Evolutionary conservation across 2,888 invertebrate species (phyloP).

Genomic region (Tiphia femorata): DNA sequence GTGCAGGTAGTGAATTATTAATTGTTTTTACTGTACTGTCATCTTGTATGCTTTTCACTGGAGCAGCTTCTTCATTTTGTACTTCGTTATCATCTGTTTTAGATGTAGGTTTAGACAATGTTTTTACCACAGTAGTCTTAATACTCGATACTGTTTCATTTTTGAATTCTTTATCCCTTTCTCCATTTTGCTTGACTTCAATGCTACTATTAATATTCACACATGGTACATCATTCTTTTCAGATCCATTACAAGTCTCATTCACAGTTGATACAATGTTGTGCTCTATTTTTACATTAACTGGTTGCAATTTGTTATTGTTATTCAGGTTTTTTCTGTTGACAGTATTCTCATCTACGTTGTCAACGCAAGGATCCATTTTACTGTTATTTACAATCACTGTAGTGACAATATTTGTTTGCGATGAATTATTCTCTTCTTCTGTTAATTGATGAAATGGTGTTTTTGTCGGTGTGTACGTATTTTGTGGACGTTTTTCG

Average conservation of each 20-base stretch:
- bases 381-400: conserved; percentile 56
- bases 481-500: conserved; percentile 49
- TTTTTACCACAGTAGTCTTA: conserved; percentile 42
- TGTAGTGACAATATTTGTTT: conserved; percentile 53
- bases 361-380: conserved; percentile 44
- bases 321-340: conserved; percentile 26
- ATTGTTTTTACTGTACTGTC: conserved; percentile 32
- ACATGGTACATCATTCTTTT: conserved; percentile 49
- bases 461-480: conserved; percentile 36
- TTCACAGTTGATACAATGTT: conserved; percentile 52
- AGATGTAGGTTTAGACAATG: conserved; percentile 38
- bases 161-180: conserved; percentile 46
- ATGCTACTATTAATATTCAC: conserved; percentile 57
- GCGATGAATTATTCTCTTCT: conserved; percentile 46
- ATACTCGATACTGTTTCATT: conserved; percentile 42
- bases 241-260: conserved; percentile 48
- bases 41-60: conserved; percentile 31
- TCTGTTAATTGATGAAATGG: conserved; percentile 46
- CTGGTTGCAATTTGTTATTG: conserved; percentile 42
- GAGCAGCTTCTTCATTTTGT: conserved; percentile 18
- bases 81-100: conserved; percentile 36
- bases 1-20: conserved; percentile 11
- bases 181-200: conserved; percentile 56
- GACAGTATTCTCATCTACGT: conserved; percentile 40
- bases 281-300: conserved; percentile 55